Conservation (phyloP, 2,797 vertebrate species). For the Poecile montanus region DNA sequence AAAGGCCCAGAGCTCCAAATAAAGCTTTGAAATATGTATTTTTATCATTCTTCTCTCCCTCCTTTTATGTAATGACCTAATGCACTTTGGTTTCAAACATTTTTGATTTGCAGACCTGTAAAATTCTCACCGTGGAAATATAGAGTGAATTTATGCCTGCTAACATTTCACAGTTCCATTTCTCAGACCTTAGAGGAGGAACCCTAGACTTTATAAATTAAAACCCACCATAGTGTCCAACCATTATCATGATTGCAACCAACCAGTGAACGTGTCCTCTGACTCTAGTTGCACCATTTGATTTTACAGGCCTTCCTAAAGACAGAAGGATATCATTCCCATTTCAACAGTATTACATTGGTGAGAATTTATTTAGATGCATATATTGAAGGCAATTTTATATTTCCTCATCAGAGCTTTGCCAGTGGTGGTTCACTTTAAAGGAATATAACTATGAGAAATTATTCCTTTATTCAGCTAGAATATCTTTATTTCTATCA, state of each 20-base stretch:
- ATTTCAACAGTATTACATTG: not conserved
- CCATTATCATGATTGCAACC: not conserved
- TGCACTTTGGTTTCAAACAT: not conserved
- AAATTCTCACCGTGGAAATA: not conserved
- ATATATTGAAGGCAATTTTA: not conserved
- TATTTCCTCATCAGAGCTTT: not conserved
- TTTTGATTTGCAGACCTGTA: not conserved
- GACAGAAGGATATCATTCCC: not conserved
- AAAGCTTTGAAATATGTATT: not conserved
- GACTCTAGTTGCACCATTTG: not conserved
- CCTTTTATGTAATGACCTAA: not conserved
- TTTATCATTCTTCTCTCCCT: not conserved
- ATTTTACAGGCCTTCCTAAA: not conserved
- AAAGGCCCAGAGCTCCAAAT: not conserved
- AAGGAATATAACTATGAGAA: not conserved
- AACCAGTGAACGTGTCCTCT: not conserved
- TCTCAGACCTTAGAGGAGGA: not conserved
- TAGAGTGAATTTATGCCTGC: not conserved
- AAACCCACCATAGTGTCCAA: not conserved
- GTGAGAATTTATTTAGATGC: not conserved
- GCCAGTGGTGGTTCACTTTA: not conserved
- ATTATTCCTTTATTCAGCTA: not conserved
- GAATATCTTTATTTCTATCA: not conserved
- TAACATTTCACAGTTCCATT: not conserved
- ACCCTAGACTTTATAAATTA: not conserved